Evolutionary conservation across 2,888 invertebrate genomes (phyloP).

Genomic region (Eudemis profundana): DNA sequence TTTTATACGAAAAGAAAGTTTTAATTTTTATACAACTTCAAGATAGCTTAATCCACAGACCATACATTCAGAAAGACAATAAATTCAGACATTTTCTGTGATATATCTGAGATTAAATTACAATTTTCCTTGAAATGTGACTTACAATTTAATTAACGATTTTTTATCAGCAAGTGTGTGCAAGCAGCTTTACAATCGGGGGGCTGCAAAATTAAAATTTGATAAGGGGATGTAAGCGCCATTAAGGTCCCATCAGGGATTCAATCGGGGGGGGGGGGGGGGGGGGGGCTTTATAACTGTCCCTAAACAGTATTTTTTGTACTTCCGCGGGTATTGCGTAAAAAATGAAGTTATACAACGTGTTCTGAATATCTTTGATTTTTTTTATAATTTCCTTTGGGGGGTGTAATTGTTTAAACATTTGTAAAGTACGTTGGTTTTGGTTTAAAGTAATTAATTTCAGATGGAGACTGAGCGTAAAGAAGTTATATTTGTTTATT

Average conservation of each 20-base stretch:
- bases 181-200: not conserved
- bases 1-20: no score
- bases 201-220: constrained; percentile 23
- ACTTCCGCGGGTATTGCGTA: no score
- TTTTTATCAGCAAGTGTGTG: no score
- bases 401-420: not conserved
- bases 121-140: no score
- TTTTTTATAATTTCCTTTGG: not conserved
- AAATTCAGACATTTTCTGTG: no score
- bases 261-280: constrained; percentile 6
- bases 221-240: constrained; percentile 23
- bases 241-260: constrained; percentile 28
- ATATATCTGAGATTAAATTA: no score
- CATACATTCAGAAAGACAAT: no score
- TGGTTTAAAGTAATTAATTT: not conserved
- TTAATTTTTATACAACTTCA: no score
- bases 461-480: no score
- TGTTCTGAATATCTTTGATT: constrained; percentile 4
- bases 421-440: not conserved
- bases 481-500: no score
- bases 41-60: no score
- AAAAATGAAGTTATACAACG: constrained; percentile 2
- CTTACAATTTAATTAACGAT: no score
- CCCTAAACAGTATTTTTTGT: constrained; percentile 11
- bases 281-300: constrained; percentile 5